Evolutionary conservation across 2,797 vertebrate genomes (phyloP).

Genomic region (Gymnothorax reevesii): DNA sequence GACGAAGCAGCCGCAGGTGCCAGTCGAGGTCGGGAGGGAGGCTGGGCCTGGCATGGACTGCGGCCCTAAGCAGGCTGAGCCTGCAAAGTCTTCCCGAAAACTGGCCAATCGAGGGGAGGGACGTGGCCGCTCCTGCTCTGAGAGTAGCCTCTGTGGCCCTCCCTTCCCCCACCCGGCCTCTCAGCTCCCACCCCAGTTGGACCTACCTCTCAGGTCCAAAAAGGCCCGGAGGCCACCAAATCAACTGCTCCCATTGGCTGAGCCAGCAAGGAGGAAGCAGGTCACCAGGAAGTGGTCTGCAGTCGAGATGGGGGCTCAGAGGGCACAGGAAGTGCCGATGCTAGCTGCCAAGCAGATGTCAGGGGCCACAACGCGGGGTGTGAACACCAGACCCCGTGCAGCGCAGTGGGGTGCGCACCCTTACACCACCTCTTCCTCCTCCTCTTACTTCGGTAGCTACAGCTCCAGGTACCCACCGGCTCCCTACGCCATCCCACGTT

Average conservation of each 20-base stretch:
- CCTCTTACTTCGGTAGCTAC: slow-evolving; percentile 64
- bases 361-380: slow-evolving; percentile 50
- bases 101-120: slow-evolving; percentile 59
- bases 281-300: slow-evolving; percentile 73
- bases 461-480: slow-evolving; percentile 70
- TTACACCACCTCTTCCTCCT: slow-evolving; percentile 56
- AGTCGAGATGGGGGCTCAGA: slow-evolving; percentile 65
- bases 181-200: slow-evolving; percentile 57
- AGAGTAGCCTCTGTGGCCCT: slow-evolving; percentile 76
- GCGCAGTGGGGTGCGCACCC: slow-evolving; percentile 57
- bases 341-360: slow-evolving; percentile 57
- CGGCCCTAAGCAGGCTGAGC: slow-evolving; percentile 54
- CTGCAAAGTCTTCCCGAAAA: slow-evolving; percentile 48
- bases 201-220: slow-evolving; percentile 57
- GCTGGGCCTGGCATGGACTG: slow-evolving; percentile 46
- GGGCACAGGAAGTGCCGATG: slow-evolving; percentile 52
- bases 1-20: slow-evolving; percentile 64
- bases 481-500: slow-evolving; percentile 49
- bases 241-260: slow-evolving; percentile 47
- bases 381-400: slow-evolving; percentile 57
- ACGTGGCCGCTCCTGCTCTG: slow-evolving; percentile 75
- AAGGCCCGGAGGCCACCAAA: slow-evolving; percentile 61
- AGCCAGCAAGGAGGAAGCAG: slow-evolving; percentile 70
- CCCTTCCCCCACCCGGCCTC: slow-evolving; percentile 51
- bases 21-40: slow-evolving; percentile 64